These are phyloP conservation scores for Phoeniculus purpureus DNA, from an alignment of 2,797 vertebrate genomes.

Conservation along the genomic window DNA sequence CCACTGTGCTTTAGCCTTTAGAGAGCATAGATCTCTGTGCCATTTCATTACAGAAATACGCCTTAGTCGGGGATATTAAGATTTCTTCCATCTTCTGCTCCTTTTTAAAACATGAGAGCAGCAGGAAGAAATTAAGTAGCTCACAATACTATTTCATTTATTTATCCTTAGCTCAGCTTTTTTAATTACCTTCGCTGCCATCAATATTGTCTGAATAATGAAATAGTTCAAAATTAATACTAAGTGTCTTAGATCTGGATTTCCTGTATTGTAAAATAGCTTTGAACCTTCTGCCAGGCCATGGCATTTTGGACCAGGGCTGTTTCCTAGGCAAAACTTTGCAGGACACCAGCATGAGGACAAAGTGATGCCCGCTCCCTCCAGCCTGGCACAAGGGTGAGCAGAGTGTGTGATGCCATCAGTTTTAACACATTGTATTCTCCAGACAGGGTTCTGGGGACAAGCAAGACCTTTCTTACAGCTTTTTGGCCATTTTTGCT, in stretches of 20 bases:
- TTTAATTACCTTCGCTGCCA: neutral
- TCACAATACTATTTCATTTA: neutral
- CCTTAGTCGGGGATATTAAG: neutral
- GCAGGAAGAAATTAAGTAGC: slow-evolving; percentile 18
- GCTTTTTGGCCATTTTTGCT: neutral
- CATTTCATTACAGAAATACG: neutral
- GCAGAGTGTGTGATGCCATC: accelerated
- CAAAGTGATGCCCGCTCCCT: neutral
- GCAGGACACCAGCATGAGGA: neutral
- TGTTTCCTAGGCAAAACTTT: neutral
- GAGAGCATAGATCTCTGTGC: neutral
- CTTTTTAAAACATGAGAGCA: neutral
- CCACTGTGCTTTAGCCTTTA: neutral
- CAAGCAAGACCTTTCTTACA: neutral
- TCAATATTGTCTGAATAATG: neutral
- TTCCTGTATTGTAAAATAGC: neutral
- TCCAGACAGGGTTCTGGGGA: neutral
- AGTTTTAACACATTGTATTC: neutral
- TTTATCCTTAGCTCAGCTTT: too few species aligned
- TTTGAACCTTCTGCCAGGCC: neutral
- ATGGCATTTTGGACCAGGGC: accelerated
- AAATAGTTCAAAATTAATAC: neutral
- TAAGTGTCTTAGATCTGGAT: neutral
- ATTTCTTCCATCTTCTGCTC: neutral
- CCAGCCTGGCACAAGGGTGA: neutral